These are phyloP conservation scores for Parnassius glacialis DNA, from an alignment of 2,888 invertebrate genomes.

Conservation along the genomic window DNA sequence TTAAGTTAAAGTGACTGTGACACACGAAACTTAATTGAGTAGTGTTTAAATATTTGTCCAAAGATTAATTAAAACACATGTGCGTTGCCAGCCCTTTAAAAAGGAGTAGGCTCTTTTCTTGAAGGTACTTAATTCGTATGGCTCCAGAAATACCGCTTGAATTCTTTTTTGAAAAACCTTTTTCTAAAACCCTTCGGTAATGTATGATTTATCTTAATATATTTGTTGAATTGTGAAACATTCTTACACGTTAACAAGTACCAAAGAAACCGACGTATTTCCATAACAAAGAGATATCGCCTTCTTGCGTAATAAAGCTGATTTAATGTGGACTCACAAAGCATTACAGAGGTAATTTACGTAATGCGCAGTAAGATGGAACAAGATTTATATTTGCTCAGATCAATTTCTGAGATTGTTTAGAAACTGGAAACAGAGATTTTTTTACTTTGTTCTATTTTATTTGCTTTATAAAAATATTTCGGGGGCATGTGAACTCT, in stretches of 20 bases:
- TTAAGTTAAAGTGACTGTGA: too few species aligned
- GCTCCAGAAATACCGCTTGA: too few species aligned
- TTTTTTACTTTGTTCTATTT: too few species aligned
- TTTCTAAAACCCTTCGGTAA: background rate
- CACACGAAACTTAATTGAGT: too few species aligned
- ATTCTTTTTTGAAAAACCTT: too few species aligned
- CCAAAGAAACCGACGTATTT: conserved; percentile 2
- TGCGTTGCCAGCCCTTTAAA: too few species aligned
- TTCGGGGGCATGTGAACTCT: too few species aligned
- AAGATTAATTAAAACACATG: too few species aligned
- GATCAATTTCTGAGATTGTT: conserved; percentile 7
- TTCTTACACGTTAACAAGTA: conserved; percentile 2
- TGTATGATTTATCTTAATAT: background rate
- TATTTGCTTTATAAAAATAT: too few species aligned
- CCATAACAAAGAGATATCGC: conserved; percentile 18
- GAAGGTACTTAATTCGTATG: too few species aligned
- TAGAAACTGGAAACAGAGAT: background rate
- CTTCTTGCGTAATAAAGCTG: conserved; percentile 19
- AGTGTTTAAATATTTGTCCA: too few species aligned
- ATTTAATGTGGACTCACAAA: conserved; percentile 20
- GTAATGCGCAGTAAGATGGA: conserved; percentile 21
- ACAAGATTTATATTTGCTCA: conserved; percentile 8
- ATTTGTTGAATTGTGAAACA: conserved; percentile 9
- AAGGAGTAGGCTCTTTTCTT: too few species aligned
- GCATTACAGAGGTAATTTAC: conserved; percentile 22